Evolutionary conservation across 2,888 invertebrate genomes (phyloP), one percentile per base, ranked within the genome.

Genomic region (Hirtodrosophila alboralis): DNA sequence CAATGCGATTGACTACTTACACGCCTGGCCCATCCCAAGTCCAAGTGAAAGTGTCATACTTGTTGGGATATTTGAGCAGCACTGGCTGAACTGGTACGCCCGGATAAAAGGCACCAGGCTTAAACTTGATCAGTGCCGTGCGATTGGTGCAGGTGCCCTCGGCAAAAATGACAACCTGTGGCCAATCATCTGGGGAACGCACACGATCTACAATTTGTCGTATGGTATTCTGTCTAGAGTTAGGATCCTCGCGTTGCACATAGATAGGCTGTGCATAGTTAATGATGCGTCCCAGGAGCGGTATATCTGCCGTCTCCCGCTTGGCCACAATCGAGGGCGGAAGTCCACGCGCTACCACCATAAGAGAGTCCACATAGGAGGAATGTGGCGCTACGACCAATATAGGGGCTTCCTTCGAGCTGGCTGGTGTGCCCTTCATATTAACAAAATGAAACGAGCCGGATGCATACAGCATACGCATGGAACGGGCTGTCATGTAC

Each of bases 111-210:
- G 97, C 98, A 31, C 98, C 98, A 1, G 95, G 94, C 89, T 96
- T 96, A 91, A 96, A 97, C 28, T 96, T 96, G 77, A 96, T 96
- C 77, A 98, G 91, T 87, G 97, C 97, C 0, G 95, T 95, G 18
- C 98, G 93, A 91, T 98, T 98, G 23, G 98, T 97, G 90, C 98
- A 98, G 0, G 98, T 98, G 40, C 98, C 98, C 90, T 98, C 98
- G 0, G 98, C 97, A 91, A 98, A 98, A 85, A 98, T 97, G 60
- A 97, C 93, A 45, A 98, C 94, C 93, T 95, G 91, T 0, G 97
- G 97, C 97, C 98, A 98, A 84, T 96, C 93, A 68, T 95, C 93
- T 47, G 94, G 93, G 0, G 96, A 96, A 4, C 94, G 95, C 0
- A 96, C 96, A 60, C 98, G 92, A 53, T 94, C 93, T 31, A 96